phyloP scores from a whole-genome alignment of 2,888 invertebrate species.

The Metopia argyrocephala region DNA sequence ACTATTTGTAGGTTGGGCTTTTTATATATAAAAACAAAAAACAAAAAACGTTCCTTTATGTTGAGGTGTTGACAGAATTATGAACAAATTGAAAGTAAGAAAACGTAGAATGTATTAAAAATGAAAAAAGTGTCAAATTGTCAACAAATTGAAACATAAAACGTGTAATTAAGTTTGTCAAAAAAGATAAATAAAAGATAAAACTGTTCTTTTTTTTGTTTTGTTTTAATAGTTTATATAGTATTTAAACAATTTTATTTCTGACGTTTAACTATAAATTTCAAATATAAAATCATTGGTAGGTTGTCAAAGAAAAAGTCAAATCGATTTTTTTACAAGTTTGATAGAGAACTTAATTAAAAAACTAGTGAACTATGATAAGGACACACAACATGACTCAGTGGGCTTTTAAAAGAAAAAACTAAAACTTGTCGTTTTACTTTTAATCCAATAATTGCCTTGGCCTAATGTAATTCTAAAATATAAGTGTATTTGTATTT shows the following conservation, averaged over 20 bases:
- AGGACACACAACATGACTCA: neutral
- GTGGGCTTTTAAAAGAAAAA: neutral
- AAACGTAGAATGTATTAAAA: neutral
- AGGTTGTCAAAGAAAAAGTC: neutral
- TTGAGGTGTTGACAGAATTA: slow-evolving; percentile 55
- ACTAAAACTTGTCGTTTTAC: neutral
- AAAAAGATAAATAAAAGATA: too few relatives aligned
- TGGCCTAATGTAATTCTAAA: too few relatives aligned
- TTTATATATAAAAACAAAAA: too few relatives aligned
- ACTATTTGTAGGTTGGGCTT: slow-evolving; percentile 52
- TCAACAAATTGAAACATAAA: slow-evolving; percentile 57
- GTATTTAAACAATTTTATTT: neutral
- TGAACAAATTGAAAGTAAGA: slow-evolving; percentile 35
- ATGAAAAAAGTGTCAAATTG: slow-evolving; percentile 50
- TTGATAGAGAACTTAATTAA: neutral
- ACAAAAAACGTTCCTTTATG: slow-evolving; percentile 7
- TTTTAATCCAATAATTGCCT: too few relatives aligned
- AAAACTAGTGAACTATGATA: neutral
- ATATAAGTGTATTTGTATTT: too few relatives aligned
- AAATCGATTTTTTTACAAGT: neutral
- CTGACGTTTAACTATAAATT: neutral
- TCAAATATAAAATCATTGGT: neutral
- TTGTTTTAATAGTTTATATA: neutral
- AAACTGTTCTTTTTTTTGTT: neutral
- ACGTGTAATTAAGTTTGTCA: slow-evolving; percentile 54